Evolutionary conservation across 2,113 vertebrate species (phyloP), one percentile per base, ranked within the genome.

Genomic region (Lutjanus erythropterus): DNA sequence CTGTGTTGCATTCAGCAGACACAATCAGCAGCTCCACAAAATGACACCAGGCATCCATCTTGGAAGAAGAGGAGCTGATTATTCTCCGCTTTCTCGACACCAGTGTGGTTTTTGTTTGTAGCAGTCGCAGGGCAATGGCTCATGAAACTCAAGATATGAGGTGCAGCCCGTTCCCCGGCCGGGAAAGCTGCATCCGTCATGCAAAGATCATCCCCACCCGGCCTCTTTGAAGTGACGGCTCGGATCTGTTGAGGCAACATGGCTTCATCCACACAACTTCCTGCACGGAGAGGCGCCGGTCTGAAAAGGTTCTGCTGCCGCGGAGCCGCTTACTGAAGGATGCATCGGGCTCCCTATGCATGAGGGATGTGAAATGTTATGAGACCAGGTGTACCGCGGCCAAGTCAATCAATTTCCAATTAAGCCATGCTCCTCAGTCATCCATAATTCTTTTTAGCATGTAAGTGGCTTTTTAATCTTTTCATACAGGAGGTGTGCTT

Each of bases 371-470:
- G 70, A 83, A 85, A 81, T 83, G 79, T 84, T 86, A 87, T 67
- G 76, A 88, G 85, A 84, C 65, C 86, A 92, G 88, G 87, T 92
- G 89, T 88, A 88, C 70, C 58, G 37, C 27, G 3, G 87, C 88
- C 90, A 88, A 91, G 84, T 88, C 87, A 88, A 92, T 94, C 90
- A 82, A 90, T 92, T 91, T 92, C 80, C 85, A 93, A 87, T 94
- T 84, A 91, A 65, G 68, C 73, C 62, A 14, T 19, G 73, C 82
- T 84, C 64, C 76, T 81, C 64, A 47, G 78, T 87, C 85, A 84
- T 87, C 78, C 59, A 84, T 85, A 86, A 85, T 88, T 87, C 42
- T 87, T 87, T 86, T 89, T 47, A 75, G 83, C 82, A 74, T 78
- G 33, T 79, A 67, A 72, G 67, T 85, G 81, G 65, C 74, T 86